A percentile compares a stretch with the other conserved stretches of the same genome.
These are phyloP conservation scores for Onychostruthus taczanowskii DNA, from an alignment of 2,113 vertebrate genomes.

Conservation along the genomic window DNA sequence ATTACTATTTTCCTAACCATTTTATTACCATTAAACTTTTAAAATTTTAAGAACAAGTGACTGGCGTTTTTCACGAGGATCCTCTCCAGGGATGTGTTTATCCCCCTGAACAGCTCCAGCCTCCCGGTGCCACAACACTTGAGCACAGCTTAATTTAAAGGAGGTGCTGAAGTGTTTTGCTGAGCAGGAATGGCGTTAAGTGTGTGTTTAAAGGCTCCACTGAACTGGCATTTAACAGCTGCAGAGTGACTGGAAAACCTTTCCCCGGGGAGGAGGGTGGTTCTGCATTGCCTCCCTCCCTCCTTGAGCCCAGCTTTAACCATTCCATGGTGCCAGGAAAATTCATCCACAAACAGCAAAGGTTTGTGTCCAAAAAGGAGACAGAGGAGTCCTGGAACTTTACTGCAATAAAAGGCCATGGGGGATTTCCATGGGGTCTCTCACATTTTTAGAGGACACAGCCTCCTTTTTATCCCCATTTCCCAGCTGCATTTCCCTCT, in stretches of 20 bases:
- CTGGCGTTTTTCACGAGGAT: background rate
- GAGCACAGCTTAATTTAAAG: background rate
- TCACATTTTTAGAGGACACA: rapidly evolving
- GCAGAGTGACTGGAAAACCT: background rate
- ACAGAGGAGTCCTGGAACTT: background rate
- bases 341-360: background rate
- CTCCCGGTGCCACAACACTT: background rate
- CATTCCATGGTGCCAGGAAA: background rate
- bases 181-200: background rate
- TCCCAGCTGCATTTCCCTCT: background rate
- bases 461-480: background rate
- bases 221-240: slow-evolving; percentile 26
- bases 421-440: background rate
- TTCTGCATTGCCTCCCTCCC: background rate
- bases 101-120: background rate
- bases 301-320: background rate
- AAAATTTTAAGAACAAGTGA: no score
- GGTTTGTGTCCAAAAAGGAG: background rate
- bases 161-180: background rate
- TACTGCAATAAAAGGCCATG: background rate
- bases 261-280: background rate
- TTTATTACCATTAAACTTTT: no score
- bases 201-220: background rate
- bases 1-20: no score
- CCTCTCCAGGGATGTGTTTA: background rate